These are phyloP conservation scores for Phocoena phocoena DNA, from an alignment of 2,113 vertebrate genomes.

Conservation along the genomic window DNA sequence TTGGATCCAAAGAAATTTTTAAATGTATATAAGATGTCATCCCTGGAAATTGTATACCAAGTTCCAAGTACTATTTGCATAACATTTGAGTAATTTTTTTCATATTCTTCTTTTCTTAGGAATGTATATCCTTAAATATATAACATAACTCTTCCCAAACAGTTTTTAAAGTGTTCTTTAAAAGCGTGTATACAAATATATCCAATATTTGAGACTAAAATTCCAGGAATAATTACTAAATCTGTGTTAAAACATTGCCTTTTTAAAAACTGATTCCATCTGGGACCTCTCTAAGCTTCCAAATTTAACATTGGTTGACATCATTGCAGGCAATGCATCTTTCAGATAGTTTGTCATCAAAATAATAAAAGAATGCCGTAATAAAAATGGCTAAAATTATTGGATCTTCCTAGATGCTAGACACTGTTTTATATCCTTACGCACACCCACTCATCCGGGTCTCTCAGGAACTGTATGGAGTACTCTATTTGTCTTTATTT, in stretches of 20 bases:
- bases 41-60: neutral
- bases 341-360: neutral
- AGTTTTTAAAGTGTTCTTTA: neutral
- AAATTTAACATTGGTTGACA: neutral
- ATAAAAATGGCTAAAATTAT: no score
- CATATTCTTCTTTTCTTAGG: neutral
- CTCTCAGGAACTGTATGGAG: neutral
- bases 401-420: neutral
- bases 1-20: neutral
- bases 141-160: neutral
- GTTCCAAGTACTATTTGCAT: no score
- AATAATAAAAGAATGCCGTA: no score
- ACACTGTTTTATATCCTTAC: fast-evolving
- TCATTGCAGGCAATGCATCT: neutral
- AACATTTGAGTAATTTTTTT: neutral
- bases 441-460: fast-evolving
- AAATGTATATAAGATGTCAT: neutral
- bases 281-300: neutral
- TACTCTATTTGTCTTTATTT: neutral
- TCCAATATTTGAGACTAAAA: neutral
- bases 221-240: neutral
- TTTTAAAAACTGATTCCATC: neutral
- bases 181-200: neutral
- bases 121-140: neutral
- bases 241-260: neutral